These are phyloP conservation scores for Drosophila sordidapex DNA, from an alignment of 2,888 invertebrate genomes.

Conservation along the genomic window DNA sequence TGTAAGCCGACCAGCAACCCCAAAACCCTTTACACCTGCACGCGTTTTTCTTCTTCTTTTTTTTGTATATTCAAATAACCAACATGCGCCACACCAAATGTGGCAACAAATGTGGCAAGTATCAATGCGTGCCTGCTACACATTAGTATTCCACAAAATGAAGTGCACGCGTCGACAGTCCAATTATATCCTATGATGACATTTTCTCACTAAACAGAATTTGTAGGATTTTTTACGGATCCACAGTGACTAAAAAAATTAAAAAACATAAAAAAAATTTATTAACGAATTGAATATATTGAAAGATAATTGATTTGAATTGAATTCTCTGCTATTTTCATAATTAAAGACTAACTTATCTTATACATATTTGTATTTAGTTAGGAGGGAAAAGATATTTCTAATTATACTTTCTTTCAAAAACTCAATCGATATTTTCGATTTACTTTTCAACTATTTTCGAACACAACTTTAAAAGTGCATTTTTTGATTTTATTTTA, in stretches of 20 bases:
- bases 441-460: too few species aligned
- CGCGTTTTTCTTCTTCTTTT: conserved; percentile 41
- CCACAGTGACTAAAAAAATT: background rate
- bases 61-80: conserved; percentile 49
- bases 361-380: background rate
- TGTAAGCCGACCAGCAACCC: conserved; percentile 55
- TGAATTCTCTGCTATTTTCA: background rate
- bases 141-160: conserved; percentile 12
- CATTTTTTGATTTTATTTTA: background rate
- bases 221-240: background rate
- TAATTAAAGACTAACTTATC: background rate
- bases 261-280: background rate
- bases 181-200: background rate
- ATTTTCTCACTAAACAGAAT: background rate
- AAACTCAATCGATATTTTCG: too few species aligned
- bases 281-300: background rate
- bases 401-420: background rate
- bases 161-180: background rate
- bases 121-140: conserved; percentile 10
- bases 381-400: background rate
- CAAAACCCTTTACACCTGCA: conserved; percentile 69
- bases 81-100: conserved; percentile 29
- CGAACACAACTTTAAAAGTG: background rate
- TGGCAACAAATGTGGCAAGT: conserved; percentile 22
- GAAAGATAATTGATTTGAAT: background rate